Evolutionary conservation across 2,113 vertebrate species (phyloP).

Genomic region (Tympanuchus pallidicinctus): DNA sequence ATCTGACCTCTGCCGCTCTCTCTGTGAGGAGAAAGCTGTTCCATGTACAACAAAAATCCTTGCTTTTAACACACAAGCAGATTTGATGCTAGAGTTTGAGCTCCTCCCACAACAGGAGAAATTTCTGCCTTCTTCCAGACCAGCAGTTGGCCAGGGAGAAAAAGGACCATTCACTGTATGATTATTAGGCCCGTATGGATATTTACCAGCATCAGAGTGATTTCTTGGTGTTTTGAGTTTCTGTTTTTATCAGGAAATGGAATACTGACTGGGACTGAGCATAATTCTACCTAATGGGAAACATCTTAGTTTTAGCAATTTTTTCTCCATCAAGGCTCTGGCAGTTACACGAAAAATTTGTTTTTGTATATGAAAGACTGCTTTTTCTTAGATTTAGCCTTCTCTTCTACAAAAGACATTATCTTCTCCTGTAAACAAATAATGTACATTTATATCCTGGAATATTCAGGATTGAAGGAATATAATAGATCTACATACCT

Average conservation of each 20-base stretch:
- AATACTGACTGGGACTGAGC: neutral
- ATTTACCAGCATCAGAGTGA: neutral
- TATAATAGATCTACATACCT: neutral
- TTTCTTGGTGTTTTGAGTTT: neutral
- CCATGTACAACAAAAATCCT: neutral
- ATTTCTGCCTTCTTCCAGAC: neutral
- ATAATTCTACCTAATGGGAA: neutral
- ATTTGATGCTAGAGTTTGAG: accelerated
- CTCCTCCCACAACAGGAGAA: neutral
- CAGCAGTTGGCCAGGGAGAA: neutral
- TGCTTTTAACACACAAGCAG: accelerated
- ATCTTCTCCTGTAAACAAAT: neutral
- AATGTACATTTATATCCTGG: neutral
- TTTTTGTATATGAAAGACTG: neutral
- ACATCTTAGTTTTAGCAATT: neutral
- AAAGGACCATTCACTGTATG: neutral
- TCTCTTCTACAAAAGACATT: neutral
- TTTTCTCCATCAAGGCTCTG: neutral
- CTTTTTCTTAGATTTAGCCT: neutral
- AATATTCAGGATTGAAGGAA: neutral
- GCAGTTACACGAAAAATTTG: neutral
- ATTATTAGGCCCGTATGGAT: neutral
- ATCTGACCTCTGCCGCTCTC: neutral
- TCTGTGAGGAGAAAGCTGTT: accelerated
- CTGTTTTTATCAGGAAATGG: neutral